Conservation (phyloP, 2,888 invertebrate genomes). For the Periphyllus acericola region DNA sequence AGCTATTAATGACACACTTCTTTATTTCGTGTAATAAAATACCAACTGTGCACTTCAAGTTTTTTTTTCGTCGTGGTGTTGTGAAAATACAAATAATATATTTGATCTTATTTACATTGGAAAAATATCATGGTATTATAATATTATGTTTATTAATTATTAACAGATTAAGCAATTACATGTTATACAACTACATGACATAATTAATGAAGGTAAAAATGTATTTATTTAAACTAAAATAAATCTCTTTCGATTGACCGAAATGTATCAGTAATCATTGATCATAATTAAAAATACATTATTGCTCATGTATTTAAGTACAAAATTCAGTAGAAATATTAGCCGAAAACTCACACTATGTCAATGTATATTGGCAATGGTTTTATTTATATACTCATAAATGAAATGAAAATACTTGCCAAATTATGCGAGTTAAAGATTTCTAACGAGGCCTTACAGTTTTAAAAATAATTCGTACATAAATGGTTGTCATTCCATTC, state of each 20-base stretch:
- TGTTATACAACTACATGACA: background rate
- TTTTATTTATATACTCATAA: conserved; percentile 50
- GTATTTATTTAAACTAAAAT: background rate
- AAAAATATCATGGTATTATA: background rate
- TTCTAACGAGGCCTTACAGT: conserved; percentile 38
- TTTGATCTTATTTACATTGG: background rate
- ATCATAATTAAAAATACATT: background rate
- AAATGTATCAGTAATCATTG: background rate
- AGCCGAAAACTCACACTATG: background rate
- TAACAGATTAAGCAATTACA: background rate
- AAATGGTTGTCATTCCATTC: conserved; percentile 57
- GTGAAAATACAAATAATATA: no score
- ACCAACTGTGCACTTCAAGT: background rate
- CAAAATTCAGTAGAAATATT: conserved; percentile 7
- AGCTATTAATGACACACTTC: background rate
- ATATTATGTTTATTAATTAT: background rate
- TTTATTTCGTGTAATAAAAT: background rate
- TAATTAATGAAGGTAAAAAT: background rate
- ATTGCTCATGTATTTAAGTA: background rate
- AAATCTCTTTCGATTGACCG: background rate
- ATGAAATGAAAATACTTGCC: conserved; percentile 55
- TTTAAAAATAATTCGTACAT: conserved; percentile 59
- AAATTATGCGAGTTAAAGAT: conserved; percentile 45
- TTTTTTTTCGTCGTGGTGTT: background rate
- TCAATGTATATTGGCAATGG: conserved; percentile 29